Conservation (phyloP, 2,888 invertebrate species). For the Dendrolimus pini region DNA sequence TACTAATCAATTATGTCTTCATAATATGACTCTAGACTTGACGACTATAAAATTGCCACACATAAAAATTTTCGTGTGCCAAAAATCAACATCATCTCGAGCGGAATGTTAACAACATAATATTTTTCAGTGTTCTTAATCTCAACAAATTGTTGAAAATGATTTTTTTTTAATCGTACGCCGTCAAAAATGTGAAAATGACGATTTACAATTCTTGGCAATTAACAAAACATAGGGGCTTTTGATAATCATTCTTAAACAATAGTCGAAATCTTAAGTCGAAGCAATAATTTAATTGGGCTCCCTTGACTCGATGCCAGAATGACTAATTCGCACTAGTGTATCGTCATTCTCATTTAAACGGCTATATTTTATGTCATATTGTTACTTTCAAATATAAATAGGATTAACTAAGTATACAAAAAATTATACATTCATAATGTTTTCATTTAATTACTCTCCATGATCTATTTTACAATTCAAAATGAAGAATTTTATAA, state of each 20-base stretch:
- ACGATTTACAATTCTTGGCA: constrained; percentile 17
- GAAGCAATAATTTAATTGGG: constrained; percentile 57
- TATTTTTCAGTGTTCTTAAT: constrained; percentile 65
- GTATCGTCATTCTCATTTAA: constrained; percentile 48
- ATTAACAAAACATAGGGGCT: constrained; percentile 36
- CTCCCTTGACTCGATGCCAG: constrained; percentile 61
- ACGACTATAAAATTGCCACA: constrained; percentile 62
- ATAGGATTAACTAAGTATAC: constrained; percentile 15
- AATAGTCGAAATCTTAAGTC: constrained; percentile 52
- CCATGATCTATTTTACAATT: no score
- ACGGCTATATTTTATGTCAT: constrained; percentile 48
- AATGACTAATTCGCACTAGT: constrained; percentile 61
- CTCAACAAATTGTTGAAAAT: constrained; percentile 65
- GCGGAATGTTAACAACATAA: constrained; percentile 70
- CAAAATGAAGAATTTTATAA: no score
- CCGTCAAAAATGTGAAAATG: constrained; percentile 42
- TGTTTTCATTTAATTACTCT: constrained; percentile 3
- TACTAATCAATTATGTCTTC: constrained; percentile 61
- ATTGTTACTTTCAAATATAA: constrained; percentile 35
- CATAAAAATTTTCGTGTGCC: constrained; percentile 60
- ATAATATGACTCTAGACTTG: constrained; percentile 60
- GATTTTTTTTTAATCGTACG: constrained; percentile 50
- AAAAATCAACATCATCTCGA: constrained; percentile 62
- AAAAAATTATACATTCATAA: constrained; percentile 25
- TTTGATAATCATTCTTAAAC: constrained; percentile 52